A percentile compares a stretch with the other conserved stretches of the same genome.
Conservation (phyloP, 2,113 vertebrate species). For the Thalassarche chlororhynchos region DNA sequence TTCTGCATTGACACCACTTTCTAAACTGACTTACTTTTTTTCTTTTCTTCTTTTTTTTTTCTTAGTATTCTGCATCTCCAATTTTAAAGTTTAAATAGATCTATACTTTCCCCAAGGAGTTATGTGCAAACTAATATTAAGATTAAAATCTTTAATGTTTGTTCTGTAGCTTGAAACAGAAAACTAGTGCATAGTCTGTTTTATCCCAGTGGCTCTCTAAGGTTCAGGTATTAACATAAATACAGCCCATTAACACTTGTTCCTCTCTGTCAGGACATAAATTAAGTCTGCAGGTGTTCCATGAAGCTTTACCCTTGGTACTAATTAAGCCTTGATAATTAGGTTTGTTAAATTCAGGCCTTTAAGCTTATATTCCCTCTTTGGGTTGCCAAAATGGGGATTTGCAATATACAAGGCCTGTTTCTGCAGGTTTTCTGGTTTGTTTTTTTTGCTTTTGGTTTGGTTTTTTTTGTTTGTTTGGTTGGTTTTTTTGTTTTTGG, state of each 20-base stretch:
- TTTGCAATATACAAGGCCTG: conserved; percentile 47
- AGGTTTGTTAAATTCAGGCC: conserved; percentile 99
- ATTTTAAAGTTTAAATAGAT: conserved; percentile 68
- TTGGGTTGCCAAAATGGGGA: conserved; percentile 79
- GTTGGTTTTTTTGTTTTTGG: neutral
- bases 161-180: conserved; percentile 75
- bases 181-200: conserved; percentile 73
- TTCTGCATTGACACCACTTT: conserved; percentile 4
- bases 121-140: conserved; percentile 71
- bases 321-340: conserved; percentile 99
- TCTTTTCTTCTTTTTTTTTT: neutral
- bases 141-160: conserved; percentile 78
- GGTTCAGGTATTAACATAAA: conserved; percentile 99
- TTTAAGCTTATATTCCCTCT: conserved; percentile 92
- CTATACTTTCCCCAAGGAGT: conserved; percentile 65
- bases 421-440: conserved; percentile 17
- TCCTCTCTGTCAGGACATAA: conserved; percentile 99
- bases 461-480: neutral
- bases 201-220: conserved; percentile 78
- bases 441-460: neutral
- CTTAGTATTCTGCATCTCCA: conserved; percentile 7
- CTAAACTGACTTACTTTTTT: neutral
- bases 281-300: conserved; percentile 99
- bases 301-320: conserved; percentile 98
- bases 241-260: conserved; percentile 99